These are phyloP conservation scores for Cromileptes altivelis DNA, from an alignment of 2,113 vertebrate genomes.

Conservation along the genomic window DNA sequence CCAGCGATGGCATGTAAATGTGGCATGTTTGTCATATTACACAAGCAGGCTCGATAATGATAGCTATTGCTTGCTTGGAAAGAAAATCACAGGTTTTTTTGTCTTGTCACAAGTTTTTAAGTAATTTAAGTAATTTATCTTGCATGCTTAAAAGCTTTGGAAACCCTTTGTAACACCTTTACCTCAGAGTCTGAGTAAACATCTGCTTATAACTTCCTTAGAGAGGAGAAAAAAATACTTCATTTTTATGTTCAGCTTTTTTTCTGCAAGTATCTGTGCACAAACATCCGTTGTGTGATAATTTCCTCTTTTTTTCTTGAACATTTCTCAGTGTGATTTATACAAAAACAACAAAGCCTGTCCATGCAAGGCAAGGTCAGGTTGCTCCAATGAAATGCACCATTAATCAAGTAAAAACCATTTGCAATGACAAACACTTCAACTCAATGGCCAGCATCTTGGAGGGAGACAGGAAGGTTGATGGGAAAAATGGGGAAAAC, in stretches of 20 bases:
- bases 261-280: not conserved
- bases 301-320: not conserved
- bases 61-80: not conserved
- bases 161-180: not conserved
- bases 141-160: conserved; percentile 19
- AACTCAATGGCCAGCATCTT: not conserved
- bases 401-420: conserved; percentile 41
- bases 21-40: not conserved
- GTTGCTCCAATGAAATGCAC: conserved; percentile 9
- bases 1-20: not conserved
- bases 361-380: conserved; percentile 11
- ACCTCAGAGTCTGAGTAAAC: conserved; percentile 9
- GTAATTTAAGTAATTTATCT: not conserved
- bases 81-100: conserved; percentile 7
- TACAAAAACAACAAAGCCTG: conserved; percentile 27
- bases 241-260: not conserved
- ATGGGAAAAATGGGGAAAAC: conserved; percentile 1
- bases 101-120: not conserved
- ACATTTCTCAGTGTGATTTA: conserved; percentile 31
- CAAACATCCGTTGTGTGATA: not conserved
- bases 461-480: not conserved
- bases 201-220: not conserved
- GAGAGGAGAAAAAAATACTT: not conserved
- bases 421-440: conserved; percentile 21
- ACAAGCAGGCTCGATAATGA: not conserved